These are phyloP conservation scores for Pachymerium ferrugineum DNA, from an alignment of 2,888 invertebrate genomes.

Conservation along the genomic window DNA sequence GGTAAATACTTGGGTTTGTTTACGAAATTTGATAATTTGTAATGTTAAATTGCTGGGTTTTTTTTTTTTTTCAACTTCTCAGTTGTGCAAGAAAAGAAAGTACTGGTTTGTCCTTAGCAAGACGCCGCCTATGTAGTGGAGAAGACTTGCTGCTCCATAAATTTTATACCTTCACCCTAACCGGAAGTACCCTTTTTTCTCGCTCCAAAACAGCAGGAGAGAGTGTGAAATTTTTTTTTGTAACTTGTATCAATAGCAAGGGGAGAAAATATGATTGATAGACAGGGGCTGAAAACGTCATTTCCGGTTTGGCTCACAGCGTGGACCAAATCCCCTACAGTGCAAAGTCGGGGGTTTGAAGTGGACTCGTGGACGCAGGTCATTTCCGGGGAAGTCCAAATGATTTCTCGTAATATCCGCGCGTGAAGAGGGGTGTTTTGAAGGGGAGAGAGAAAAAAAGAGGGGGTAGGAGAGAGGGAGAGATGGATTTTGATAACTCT, in stretches of 20 bases:
- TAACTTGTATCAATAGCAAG: background rate
- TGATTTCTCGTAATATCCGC: constrained; percentile 4
- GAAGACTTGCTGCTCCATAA: too few relatives aligned
- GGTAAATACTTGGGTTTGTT: too few relatives aligned
- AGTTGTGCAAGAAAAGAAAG: too few relatives aligned
- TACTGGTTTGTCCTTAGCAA: too few relatives aligned
- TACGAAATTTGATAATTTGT: too few relatives aligned
- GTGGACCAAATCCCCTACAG: background rate
- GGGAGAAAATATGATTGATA: background rate
- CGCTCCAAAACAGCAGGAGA: too few relatives aligned
- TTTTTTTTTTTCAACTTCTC: too few relatives aligned
- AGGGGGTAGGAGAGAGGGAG: background rate
- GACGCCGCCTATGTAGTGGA: too few relatives aligned
- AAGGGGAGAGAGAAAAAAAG: too few relatives aligned
- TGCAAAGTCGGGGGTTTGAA: background rate
- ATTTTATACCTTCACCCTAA: too few relatives aligned
- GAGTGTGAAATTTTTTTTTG: background rate
- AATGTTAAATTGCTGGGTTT: too few relatives aligned
- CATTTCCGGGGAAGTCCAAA: constrained; percentile 4
- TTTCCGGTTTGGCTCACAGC: background rate
- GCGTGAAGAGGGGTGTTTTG: background rate
- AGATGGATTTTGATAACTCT: background rate
- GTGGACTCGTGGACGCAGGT: background rate
- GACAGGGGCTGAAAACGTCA: background rate
- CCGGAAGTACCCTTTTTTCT: too few relatives aligned